Conservation (phyloP, 2,797 vertebrate species). For the Pseudomugil tenellus region DNA sequence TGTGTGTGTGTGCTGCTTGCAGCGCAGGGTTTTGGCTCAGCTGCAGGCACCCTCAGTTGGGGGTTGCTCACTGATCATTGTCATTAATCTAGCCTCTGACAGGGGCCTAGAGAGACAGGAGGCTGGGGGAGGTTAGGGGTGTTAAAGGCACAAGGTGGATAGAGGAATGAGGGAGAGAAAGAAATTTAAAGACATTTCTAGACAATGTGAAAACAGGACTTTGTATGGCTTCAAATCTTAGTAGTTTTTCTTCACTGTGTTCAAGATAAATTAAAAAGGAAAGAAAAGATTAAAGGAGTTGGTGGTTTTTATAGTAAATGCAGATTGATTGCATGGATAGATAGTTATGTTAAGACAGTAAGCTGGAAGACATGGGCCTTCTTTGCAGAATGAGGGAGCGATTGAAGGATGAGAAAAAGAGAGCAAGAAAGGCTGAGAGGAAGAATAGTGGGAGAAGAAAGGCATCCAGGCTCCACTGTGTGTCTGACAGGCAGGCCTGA, state of each 20-base stretch:
- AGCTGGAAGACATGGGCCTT: conserved; percentile 37
- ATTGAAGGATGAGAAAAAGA: conserved; percentile 38
- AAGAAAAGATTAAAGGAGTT: conserved; percentile 5
- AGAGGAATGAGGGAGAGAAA: conserved; percentile 28
- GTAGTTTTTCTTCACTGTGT: conserved; percentile 23
- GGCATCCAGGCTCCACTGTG: conserved; percentile 69
- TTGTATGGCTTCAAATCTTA: conserved; percentile 17
- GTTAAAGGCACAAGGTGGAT: conserved; percentile 43
- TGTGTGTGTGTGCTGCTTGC: conserved; percentile 54
- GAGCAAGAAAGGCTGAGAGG: conserved; percentile 23
- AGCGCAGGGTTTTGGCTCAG: conserved; percentile 71
- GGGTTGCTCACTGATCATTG: conserved; percentile 83
- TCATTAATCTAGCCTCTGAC: conserved; percentile 86
- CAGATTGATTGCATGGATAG: conserved; percentile 56
- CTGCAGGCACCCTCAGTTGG: conserved; percentile 79
- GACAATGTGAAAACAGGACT: conserved; percentile 10
- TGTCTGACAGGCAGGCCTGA: conserved; percentile 73
- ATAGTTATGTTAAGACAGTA: conserved; percentile 48
- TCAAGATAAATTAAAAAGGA: conserved; percentile 25
- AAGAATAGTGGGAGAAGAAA: conserved; percentile 62
- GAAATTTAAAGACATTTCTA: conserved; percentile 33
- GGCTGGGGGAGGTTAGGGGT: conserved; percentile 35
- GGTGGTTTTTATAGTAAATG: conserved; percentile 52
- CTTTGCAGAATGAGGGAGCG: conserved; percentile 40
- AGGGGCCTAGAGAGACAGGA: conserved; percentile 69